Evolutionary conservation across 2,888 invertebrate species (phyloP), one percentile per base, ranked within the genome.

Genomic region (Pyralis farinalis): DNA sequence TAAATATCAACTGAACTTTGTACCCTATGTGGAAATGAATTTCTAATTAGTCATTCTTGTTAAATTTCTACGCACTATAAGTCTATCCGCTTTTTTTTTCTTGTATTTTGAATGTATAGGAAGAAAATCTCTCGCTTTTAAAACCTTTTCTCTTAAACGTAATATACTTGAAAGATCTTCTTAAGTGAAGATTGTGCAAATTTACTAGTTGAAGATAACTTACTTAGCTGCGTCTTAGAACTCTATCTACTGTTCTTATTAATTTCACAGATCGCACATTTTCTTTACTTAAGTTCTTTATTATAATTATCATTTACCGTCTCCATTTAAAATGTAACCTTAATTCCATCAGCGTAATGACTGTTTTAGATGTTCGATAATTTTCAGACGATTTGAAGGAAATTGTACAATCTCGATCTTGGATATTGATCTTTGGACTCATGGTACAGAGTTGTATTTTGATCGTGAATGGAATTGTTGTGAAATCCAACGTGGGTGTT

Each of bases 401-500:
- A 42, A 45, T 40, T 44, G 20, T 45, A 21, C n/a, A 29, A 40
- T 37, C 25, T 1, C 1, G 7, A 0, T 8, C n/a, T 4, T 3
- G 25, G 3, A 49, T 60, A 58, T 52, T 55, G 40, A 34, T 42
- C 47, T 60, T 49, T 50, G 53, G 27, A 12, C 0, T 1, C 0
- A 0, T 0, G 0, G 0, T 0, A 0, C 1, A 68, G 39, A 51
- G 63, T 59, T 46, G 40, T 7, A 34, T 63, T 75, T 72, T 7
- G 42, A 1, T 20, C 58, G 49, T 16, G n/a, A 5, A 9, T 1
- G 20, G 40, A 49, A 55, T 53, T 59, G 62, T 65, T 73, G 55
- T 54, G 59, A 54, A 58, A 56, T 44, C 54, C 62, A 25, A 63
- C 71, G 82, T 83, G 78, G 80, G 83, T 78, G 84, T 84, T 85